Conservation (phyloP, 1,140 invertebrate species). For the Fopius arisanus region DNA sequence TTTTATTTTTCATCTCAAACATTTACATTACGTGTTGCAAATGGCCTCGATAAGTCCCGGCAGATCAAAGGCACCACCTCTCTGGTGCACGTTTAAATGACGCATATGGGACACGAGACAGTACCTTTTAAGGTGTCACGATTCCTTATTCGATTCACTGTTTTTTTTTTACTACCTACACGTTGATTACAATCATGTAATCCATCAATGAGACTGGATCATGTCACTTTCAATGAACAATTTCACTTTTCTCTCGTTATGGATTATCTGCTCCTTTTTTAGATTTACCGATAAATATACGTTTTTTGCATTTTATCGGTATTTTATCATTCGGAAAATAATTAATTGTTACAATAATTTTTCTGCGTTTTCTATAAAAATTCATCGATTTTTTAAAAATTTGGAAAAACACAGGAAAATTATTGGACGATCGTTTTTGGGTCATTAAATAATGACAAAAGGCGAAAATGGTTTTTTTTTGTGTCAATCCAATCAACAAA, state of each 20-base stretch:
- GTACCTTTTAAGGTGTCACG: slow-evolving; percentile 53
- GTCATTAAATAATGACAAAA: no score
- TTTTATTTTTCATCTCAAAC: slow-evolving; percentile 21
- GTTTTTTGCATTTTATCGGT: no score
- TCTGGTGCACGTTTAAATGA: slow-evolving; percentile 27
- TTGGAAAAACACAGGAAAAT: background rate
- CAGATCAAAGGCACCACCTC: background rate
- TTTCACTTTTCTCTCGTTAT: background rate
- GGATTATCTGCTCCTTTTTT: no score
- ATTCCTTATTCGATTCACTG: slow-evolving; percentile 29
- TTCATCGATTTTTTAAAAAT: no score
- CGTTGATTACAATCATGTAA: background rate
- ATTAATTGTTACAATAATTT: no score
- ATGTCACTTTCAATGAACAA: background rate
- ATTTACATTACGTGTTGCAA: slow-evolving; percentile 28
- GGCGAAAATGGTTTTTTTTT: no score
- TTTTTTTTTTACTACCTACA: slow-evolving; percentile 15
- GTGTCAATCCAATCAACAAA: no score
- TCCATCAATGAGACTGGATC: background rate
- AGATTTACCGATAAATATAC: no score
- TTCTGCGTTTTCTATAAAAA: no score
- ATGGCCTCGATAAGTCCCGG: background rate
- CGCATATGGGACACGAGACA: slow-evolving; percentile 47
- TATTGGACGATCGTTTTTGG: no score
- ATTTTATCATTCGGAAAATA: no score